Conservation (phyloP, 37 sponge, comb jelly and placozoan genomes). For the Eunapius fragilis region DNA sequence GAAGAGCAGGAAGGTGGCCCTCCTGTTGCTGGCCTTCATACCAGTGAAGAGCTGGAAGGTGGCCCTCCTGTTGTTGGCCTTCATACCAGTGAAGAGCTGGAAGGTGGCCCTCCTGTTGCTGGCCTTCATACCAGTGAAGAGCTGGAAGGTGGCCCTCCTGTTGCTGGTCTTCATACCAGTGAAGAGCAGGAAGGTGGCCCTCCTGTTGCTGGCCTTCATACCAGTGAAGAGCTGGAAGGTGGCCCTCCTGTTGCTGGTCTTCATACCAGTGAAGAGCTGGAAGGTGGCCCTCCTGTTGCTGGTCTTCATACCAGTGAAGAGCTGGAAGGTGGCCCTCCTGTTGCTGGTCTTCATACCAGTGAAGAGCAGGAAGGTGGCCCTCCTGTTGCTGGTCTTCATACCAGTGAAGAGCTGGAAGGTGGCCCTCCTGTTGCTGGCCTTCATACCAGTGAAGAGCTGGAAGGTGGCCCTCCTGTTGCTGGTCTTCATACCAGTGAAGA, state of each 20-base stretch:
- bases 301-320: constrained; percentile 48
- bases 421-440: constrained; percentile 59
- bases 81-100: constrained; percentile 55
- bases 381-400: constrained; percentile 62
- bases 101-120: constrained; percentile 68
- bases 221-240: constrained; percentile 58
- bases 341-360: constrained; percentile 59
- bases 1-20: constrained; percentile 55
- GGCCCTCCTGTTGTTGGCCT: constrained; percentile 57
- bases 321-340: constrained; percentile 62
- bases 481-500: constrained; percentile 48
- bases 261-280: constrained; percentile 55
- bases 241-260: constrained; percentile 61
- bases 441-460: constrained; percentile 55
- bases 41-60: constrained; percentile 58
- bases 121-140: constrained; percentile 46
- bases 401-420: constrained; percentile 58
- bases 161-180: constrained; percentile 59
- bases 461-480: constrained; percentile 68
- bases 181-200: constrained; percentile 55
- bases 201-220: constrained; percentile 60
- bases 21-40: constrained; percentile 60
- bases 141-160: constrained; percentile 62
- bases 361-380: constrained; percentile 55
- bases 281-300: constrained; percentile 68